Base-by-base conservation (phyloP, 2,113 vertebrate species). In the Megalops atlanticus region DNA sequence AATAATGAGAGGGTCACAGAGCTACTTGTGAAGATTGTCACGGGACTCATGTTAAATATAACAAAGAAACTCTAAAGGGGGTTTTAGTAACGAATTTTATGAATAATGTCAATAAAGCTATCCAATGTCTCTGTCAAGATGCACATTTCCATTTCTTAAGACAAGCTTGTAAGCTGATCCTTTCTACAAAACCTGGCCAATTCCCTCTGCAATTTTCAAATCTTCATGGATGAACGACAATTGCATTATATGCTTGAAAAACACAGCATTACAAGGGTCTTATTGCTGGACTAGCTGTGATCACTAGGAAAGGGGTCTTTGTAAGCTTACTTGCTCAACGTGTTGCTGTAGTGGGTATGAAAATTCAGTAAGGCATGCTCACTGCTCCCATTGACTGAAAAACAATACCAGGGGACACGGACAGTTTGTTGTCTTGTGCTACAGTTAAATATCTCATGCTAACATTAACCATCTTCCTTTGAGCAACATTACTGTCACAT, bases 401-500 rank as follows among this genome's bases (percentile, higher is more conserved):
- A 58, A 58, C 18, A 58, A n/a, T n/a, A 58, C 21, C 76, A 54
- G 27, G 31, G 15, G 35, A 21, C 69, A 33, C 33, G 27, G 47
- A 38, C 2, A 31, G 33, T 73, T 76, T 76, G 27, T 80, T 35
- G 33, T 78, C 69, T 82, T 74, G 38, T 47, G 33, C 38, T 45
- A 14, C 39, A 14, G 39, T 81, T 81, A 39, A 58, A 72, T 86
- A 70, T 78, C 75, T 80, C 76, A 18, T 40, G 40, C 64, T 52
- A 54, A 15, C 69, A 82, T 52, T 80, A 77, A 81, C 78, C 72
- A 74, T 83, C 82, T 81, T 58, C 80, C 47, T 45, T 70, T 14
- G 41, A 4, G 39, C 58, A 27, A 58, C 75, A 74, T 84, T 86
- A 85, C 80, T 84, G 83, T 88, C 88, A 90, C 81, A 72, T 88